Conservation (phyloP, 2,888 invertebrate species). For the Schizotus pectinicornis region DNA sequence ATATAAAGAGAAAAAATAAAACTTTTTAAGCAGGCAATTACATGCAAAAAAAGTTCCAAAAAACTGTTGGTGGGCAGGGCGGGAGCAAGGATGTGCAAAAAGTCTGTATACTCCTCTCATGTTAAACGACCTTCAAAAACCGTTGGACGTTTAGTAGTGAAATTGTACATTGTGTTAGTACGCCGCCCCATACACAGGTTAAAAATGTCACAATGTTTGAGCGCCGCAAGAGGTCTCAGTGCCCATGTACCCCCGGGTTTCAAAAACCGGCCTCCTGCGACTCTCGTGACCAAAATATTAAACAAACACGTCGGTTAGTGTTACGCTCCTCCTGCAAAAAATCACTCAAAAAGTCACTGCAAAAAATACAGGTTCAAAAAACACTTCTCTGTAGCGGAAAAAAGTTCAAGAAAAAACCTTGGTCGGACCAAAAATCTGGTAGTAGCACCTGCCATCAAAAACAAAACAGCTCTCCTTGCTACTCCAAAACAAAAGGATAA, state of each 20-base stretch:
- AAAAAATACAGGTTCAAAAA: slow-evolving; percentile 49
- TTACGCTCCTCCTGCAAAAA: slow-evolving; percentile 57
- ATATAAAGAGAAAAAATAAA: slow-evolving; percentile 31
- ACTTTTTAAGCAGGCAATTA: slow-evolving; percentile 69
- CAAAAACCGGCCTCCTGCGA: slow-evolving; percentile 58
- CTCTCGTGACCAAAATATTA: slow-evolving; percentile 58
- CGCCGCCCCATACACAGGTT: slow-evolving; percentile 87
- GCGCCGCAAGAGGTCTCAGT: slow-evolving; percentile 55
- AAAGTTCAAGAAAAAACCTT: slow-evolving; percentile 26
- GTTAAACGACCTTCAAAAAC: slow-evolving; percentile 77
- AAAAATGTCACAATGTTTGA: slow-evolving; percentile 82
- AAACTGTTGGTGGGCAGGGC: slow-evolving; percentile 63
- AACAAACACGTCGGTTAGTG: slow-evolving; percentile 37
- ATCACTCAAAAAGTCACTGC: slow-evolving; percentile 55
- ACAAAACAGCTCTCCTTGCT: slow-evolving; percentile 58
- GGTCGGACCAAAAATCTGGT: slow-evolving; percentile 49
- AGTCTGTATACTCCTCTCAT: slow-evolving; percentile 51
- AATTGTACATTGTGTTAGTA: slow-evolving; percentile 59
- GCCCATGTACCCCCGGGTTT: slow-evolving; percentile 55
- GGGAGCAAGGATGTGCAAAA: slow-evolving; percentile 74
- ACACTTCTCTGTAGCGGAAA: slow-evolving; percentile 47
- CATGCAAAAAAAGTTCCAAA: slow-evolving; percentile 65
- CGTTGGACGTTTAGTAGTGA: slow-evolving; percentile 62
- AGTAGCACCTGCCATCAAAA: slow-evolving; percentile 55
- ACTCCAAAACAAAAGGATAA: slow-evolving; percentile 48